A percentile compares a stretch with the other conserved stretches of the same genome.
These are phyloP conservation scores for Pachyramphus minor DNA, from an alignment of 2,113 vertebrate species.

Conservation along the genomic window DNA sequence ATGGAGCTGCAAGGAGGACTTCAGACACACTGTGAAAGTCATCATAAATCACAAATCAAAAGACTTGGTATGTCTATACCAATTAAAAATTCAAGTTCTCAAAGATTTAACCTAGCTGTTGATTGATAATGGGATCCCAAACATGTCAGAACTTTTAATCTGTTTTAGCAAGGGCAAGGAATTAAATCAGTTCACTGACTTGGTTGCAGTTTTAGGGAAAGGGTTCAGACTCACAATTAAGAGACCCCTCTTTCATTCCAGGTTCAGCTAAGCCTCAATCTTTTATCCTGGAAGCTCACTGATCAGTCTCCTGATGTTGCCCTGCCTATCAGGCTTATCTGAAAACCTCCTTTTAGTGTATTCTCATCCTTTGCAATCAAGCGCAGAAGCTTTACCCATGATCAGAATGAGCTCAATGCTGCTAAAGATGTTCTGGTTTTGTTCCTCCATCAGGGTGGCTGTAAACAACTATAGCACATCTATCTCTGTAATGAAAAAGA, in stretches of 20 bases:
- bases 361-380: not conserved
- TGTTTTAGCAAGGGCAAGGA: not conserved
- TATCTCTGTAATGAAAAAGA: not conserved
- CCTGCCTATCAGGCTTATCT: not conserved
- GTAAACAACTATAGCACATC: not conserved
- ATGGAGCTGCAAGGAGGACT: not conserved
- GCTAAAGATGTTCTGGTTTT: not conserved
- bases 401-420: not conserved
- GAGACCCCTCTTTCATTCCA: not conserved
- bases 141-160: not conserved
- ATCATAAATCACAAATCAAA: not conserved
- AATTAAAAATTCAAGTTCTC: not conserved
- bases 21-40: not conserved
- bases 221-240: not conserved
- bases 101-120: not conserved
- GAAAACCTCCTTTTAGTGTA: not conserved
- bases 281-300: not conserved
- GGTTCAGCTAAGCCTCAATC: not conserved
- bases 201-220: not conserved
- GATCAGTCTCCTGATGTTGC: not conserved
- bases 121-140: not conserved
- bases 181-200: not conserved
- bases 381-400: rapidly evolving
- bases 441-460: not conserved
- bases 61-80: not conserved